phyloP scores from a whole-genome alignment of 2,797 vertebrate species.

The Thripadectes ignobilis region DNA sequence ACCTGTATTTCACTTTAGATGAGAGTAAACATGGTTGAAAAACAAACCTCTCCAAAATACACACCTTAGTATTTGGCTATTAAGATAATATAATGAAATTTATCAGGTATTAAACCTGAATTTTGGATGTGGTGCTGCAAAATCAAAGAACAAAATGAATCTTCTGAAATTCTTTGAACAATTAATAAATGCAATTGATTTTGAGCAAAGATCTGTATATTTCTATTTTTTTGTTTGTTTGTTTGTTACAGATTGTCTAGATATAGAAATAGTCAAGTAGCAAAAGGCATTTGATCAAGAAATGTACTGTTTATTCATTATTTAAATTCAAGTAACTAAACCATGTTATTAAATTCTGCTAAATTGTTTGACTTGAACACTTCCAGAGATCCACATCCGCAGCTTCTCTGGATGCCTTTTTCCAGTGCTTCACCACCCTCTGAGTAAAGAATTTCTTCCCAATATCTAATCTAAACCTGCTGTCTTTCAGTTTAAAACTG shows the following conservation, averaged over 20 bases:
- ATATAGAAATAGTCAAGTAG: not conserved
- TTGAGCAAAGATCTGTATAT: not conserved
- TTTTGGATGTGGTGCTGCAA: not conserved
- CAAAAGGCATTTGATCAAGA: not conserved
- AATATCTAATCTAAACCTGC: not conserved
- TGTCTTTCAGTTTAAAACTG: not conserved
- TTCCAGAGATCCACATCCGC: not conserved
- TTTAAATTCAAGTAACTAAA: not conserved
- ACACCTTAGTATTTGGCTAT: not conserved
- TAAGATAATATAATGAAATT: not conserved
- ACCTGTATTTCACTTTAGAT: not conserved
- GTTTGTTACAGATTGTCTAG: not conserved
- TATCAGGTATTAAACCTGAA: not conserved
- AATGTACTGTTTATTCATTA: not conserved
- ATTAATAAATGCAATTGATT: not conserved
- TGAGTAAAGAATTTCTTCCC: not conserved
- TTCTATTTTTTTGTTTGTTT: not conserved
- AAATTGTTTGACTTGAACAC: not conserved
- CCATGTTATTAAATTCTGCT: not conserved
- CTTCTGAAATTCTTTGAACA: not conserved
- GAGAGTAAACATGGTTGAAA: not conserved
- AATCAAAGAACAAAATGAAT: not conserved
- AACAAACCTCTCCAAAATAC: not conserved
- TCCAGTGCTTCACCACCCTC: not conserved
- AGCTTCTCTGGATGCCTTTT: not conserved